phyloP scores from a whole-genome alignment of 2,888 invertebrate species.

The Tholera decimalis region DNA sequence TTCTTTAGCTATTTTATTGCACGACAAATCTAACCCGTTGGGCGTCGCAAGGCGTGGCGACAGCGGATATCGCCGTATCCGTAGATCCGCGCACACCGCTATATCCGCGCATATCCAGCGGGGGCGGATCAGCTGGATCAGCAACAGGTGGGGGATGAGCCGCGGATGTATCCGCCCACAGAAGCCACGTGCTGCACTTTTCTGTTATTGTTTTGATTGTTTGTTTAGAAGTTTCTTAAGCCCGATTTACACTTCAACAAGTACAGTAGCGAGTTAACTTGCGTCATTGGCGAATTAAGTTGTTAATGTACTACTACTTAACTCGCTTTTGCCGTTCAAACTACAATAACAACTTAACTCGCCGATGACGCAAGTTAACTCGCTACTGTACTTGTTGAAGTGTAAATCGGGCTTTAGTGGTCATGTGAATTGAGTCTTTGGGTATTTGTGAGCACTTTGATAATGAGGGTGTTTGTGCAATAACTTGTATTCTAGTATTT shows the following conservation, averaged over 20 bases:
- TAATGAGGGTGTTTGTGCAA: neutral
- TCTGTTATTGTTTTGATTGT: slow-evolving; percentile 46
- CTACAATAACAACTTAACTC: too few relatives aligned
- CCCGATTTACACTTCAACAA: too few relatives aligned
- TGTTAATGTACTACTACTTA: too few relatives aligned
- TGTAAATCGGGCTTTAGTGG: too few relatives aligned
- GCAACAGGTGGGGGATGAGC: slow-evolving; percentile 92
- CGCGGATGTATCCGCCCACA: slow-evolving; percentile 85
- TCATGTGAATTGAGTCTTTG: neutral
- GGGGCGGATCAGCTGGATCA: slow-evolving; percentile 90
- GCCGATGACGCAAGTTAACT: too few relatives aligned
- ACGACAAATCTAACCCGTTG: slow-evolving; percentile 66
- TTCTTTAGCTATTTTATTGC: slow-evolving; percentile 32
- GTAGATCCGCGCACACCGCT: slow-evolving; percentile 75
- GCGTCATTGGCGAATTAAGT: too few relatives aligned
- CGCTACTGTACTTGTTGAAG: too few relatives aligned
- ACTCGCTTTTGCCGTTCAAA: too few relatives aligned
- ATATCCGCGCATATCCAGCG: slow-evolving; percentile 85
- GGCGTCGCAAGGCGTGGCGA: slow-evolving; percentile 83
- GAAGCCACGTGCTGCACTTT: slow-evolving; percentile 81
- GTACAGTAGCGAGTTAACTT: too few relatives aligned
- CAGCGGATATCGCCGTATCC: slow-evolving; percentile 74
- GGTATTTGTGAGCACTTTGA: neutral
- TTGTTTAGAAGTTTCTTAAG: slow-evolving; percentile 1
- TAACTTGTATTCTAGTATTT: too few relatives aligned